Evolutionary conservation across 2,888 invertebrate species (phyloP).

Genomic region (Agonopterix heracliana): DNA sequence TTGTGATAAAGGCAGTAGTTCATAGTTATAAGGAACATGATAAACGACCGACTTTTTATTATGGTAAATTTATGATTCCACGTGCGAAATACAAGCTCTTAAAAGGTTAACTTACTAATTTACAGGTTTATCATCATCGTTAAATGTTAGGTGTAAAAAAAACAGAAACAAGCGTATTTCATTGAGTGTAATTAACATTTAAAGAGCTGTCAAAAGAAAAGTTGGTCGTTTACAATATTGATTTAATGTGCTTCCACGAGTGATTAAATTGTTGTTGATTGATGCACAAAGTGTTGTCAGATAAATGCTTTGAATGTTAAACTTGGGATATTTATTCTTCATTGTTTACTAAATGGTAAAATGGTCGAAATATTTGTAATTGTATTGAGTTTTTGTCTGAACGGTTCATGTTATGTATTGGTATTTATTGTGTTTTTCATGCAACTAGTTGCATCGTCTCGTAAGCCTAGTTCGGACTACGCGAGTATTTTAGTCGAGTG

Average conservation of each 20-base stretch:
- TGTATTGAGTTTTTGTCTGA: too few relatives aligned
- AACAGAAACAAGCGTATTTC: too few relatives aligned
- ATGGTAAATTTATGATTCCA: neutral
- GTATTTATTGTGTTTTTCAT: too few relatives aligned
- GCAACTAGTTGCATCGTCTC: too few relatives aligned
- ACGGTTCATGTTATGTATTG: too few relatives aligned
- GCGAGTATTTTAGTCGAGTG: too few relatives aligned
- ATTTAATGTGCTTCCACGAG: constrained; percentile 62
- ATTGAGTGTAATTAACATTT: too few relatives aligned
- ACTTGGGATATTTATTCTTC: neutral
- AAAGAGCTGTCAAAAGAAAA: constrained; percentile 15
- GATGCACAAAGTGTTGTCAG: constrained; percentile 16
- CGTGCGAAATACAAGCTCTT: too few relatives aligned
- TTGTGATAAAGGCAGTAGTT: constrained; percentile 31
- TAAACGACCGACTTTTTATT: constrained; percentile 19
- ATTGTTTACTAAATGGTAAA: neutral
- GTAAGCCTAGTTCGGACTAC: too few relatives aligned
- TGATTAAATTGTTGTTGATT: constrained; percentile 34
- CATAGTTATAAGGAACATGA: constrained; percentile 25
- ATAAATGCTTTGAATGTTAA: constrained; percentile 24
- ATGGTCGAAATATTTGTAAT: neutral
- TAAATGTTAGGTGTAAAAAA: too few relatives aligned
- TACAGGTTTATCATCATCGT: too few relatives aligned
- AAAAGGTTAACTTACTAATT: too few relatives aligned
- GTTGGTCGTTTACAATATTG: constrained; percentile 32